Evolutionary conservation across 2,113 vertebrate genomes (phyloP).

Genomic region (Mustela lutreola): DNA sequence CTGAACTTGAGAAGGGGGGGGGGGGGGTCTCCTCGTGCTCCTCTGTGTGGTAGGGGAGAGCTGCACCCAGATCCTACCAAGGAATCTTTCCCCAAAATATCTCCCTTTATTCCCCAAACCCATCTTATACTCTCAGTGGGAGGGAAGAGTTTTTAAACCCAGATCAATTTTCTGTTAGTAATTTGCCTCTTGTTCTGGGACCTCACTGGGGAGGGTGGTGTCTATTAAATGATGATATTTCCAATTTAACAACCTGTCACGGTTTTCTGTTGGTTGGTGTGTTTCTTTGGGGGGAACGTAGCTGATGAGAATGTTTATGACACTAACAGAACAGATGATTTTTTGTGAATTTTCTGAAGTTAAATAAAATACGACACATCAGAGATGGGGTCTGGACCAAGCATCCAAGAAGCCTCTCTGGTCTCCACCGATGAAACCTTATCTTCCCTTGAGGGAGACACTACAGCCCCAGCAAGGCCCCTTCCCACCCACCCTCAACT

Average conservation of each 20-base stretch:
- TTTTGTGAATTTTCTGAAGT: background rate
- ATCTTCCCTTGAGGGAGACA: background rate
- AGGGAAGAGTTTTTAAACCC: background rate
- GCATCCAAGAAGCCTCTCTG: no score
- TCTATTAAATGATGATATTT: background rate
- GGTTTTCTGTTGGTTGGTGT: background rate
- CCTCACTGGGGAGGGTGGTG: background rate
- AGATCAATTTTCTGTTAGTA: background rate
- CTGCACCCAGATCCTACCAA: background rate
- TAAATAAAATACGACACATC: background rate
- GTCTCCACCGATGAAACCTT: background rate
- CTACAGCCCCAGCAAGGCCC: background rate
- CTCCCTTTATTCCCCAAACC: background rate
- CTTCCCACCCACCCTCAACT: fast-evolving
- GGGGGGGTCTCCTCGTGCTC: background rate
- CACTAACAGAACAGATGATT: no score
- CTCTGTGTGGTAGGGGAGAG: background rate
- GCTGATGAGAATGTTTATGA: background rate
- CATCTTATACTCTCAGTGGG: fast-evolving
- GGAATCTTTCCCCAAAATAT: background rate
- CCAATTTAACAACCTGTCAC: background rate
- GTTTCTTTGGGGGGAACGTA: background rate
- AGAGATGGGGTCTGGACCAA: fast-evolving
- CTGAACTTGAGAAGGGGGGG: fast-evolving
- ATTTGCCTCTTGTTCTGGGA: background rate